Evolutionary conservation across 2,113 vertebrate genomes (phyloP), one percentile per base, ranked within the genome.

Genomic region (Petaurus breviceps): DNA sequence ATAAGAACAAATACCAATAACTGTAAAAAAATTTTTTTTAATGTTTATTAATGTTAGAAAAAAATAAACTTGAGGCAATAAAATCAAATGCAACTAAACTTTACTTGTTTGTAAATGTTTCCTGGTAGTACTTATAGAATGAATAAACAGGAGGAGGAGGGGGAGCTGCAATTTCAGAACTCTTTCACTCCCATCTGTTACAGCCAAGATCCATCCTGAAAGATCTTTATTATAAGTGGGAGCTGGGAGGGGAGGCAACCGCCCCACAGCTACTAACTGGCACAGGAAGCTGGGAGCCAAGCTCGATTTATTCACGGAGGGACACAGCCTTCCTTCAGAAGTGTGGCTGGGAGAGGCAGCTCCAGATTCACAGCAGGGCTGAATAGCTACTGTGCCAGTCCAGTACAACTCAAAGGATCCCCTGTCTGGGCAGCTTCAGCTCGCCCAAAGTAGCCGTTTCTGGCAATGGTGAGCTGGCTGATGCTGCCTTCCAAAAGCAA

Each of bases 361-460:
- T 68, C 31, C 0, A 77, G 37, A 50, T 1, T 4, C 28, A 94
- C 54, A 43, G 3, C 4, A 68, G 55, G 68, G 0, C 89, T 55
- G 84, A 50, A n/a, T 61, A 94, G 61, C 55, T 0, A 90, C 5
- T 0, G 0, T 0, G 92, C 46, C 55, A 26, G 91, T 96, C 54
- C 52, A 0, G 8, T 2, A 5, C 90, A 61, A 53, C 94, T 96
- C 93, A 97, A 97, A 95, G 97, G 22, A 90, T 0, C 3, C 52
- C 91, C 94, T 97, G 95, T 97, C 3, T 37, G 55, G 46, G 10
- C 95, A 93, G 90, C 19, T 37, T n/a, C 47, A 47, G 92, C 90
- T 52, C 28, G 0, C 0, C 22, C 0, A 0, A 96, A 11, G 43
- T 5, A 90, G 77, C n/a, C 0, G 0, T 8, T 0, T 0, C 19